Conservation (phyloP, 2,888 invertebrate species). For the Ormyrus nitidulus region DNA sequence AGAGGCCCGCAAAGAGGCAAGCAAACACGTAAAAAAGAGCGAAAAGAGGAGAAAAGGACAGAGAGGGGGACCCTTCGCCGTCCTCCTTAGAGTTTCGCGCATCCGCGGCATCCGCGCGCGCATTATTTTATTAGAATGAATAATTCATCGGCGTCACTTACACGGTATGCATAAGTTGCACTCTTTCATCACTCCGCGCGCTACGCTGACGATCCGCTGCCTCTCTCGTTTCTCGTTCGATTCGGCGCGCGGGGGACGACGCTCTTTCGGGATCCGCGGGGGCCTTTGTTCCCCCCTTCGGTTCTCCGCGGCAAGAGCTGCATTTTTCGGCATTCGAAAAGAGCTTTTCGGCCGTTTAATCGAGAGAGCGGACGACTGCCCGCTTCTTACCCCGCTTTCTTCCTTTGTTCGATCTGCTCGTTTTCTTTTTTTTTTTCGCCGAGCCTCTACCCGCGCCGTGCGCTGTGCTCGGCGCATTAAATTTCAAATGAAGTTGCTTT, state of each 20-base stretch:
- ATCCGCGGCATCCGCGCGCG: constrained; percentile 51
- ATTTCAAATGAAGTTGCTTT: constrained; percentile 55
- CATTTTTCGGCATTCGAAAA: constrained; percentile 54
- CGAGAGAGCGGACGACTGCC: constrained; percentile 3
- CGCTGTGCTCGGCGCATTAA: constrained; percentile 26
- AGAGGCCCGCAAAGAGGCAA: neutral
- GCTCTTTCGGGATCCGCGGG: constrained; percentile 31
- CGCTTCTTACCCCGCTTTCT: neutral
- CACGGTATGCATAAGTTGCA: constrained; percentile 73
- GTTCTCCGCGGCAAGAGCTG: neutral
- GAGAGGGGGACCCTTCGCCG: neutral
- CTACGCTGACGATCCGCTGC: neutral
- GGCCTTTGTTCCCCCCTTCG: constrained; percentile 18
- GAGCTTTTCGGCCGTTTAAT: constrained; percentile 40
- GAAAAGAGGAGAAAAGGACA: neutral
- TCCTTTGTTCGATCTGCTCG: neutral
- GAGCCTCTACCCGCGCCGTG: neutral
- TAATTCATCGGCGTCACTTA: constrained; percentile 74
- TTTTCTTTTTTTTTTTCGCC: neutral
- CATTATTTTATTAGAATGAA: constrained; percentile 75
- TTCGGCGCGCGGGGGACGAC: constrained; percentile 14
- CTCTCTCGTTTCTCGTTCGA: constrained; percentile 41
- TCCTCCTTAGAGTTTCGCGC: constrained; percentile 29
- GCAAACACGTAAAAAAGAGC: neutral
- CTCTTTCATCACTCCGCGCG: constrained; percentile 71